These are phyloP conservation scores for Caenorhabditis parvicauda DNA, from an alignment of 2,888 invertebrate genomes.

Conservation along the genomic window DNA sequence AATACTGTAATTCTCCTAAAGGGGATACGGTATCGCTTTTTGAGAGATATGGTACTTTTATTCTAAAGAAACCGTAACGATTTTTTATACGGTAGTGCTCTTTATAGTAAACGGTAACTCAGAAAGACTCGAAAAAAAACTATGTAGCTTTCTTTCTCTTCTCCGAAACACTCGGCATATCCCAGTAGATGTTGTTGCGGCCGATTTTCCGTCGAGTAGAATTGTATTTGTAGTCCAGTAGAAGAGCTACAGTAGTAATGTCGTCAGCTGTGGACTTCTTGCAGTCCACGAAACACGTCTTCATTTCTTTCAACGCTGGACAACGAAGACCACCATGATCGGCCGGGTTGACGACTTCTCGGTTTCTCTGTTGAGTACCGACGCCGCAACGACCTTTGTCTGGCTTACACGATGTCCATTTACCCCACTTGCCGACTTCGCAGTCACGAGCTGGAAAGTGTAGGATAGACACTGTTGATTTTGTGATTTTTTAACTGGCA, in stretches of 20 bases:
- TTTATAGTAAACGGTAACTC: no score
- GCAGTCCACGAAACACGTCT: slow-evolving; percentile 46
- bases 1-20: no score
- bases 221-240: slow-evolving; percentile 53
- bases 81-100: no score
- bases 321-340: slow-evolving; percentile 44
- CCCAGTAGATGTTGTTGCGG: slow-evolving; percentile 33
- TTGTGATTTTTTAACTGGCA: no score
- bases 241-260: slow-evolving; percentile 53
- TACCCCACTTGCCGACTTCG: slow-evolving; percentile 40
- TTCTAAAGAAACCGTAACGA: no score
- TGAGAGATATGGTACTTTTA: no score
- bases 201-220: slow-evolving; percentile 22
- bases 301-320: slow-evolving; percentile 38
- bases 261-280: no score
- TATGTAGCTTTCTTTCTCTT: slow-evolving; percentile 19
- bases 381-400: slow-evolving; percentile 45
- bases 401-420: slow-evolving; percentile 42
- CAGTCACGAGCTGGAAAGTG: slow-evolving; percentile 52
- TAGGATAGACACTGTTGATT: no score
- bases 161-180: slow-evolving; percentile 25
- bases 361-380: slow-evolving; percentile 26
- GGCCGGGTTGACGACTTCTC: slow-evolving; percentile 23
- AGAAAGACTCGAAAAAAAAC: slow-evolving; percentile 5
- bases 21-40: no score